Percentiles rank a stretch among this genome's conserved stretches.
Evolutionary conservation across 2,888 invertebrate species (phyloP).

Genomic region (Drosophila nigricruria): DNA sequence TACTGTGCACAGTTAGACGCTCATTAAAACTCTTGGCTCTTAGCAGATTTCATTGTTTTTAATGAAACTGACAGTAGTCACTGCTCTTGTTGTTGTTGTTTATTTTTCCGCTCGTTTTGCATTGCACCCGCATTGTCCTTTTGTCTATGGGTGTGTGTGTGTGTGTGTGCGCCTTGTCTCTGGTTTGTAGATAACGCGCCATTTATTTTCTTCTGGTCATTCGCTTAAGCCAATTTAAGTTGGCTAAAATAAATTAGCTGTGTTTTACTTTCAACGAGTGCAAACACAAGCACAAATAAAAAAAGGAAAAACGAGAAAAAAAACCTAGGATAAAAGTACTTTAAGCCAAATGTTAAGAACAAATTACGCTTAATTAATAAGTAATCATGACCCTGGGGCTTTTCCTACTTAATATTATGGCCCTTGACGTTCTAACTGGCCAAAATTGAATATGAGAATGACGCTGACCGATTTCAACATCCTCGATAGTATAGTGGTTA

Average conservation of each 20-base stretch:
- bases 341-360: slow-evolving; percentile 49
- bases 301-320: slow-evolving; percentile 12
- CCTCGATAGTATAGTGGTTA: slow-evolving; percentile 76
- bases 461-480: accelerated
- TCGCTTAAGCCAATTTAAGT: slow-evolving; percentile 79
- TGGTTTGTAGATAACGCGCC: slow-evolving; percentile 71
- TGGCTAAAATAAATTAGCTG: slow-evolving; percentile 78
- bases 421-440: slow-evolving; percentile 19
- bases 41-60: slow-evolving; percentile 81
- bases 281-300: slow-evolving; percentile 23
- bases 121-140: slow-evolving; percentile 67
- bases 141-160: slow-evolving; percentile 12
- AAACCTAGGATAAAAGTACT: slow-evolving; percentile 8
- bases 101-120: slow-evolving; percentile 53
- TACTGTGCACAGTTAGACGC: slow-evolving; percentile 64
- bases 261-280: slow-evolving; percentile 69
- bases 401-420: slow-evolving; percentile 1
- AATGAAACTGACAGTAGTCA: slow-evolving; percentile 75
- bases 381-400: slow-evolving; percentile 42
- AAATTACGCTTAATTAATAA: slow-evolving; percentile 65
- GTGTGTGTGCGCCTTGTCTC: slow-evolving; percentile 31
- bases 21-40: slow-evolving; percentile 79
- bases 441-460: slow-evolving; percentile 15
- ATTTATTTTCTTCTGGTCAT: slow-evolving; percentile 77
- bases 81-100: slow-evolving; percentile 33